These are phyloP conservation scores for Paramuricea clavata DNA, from an alignment of 92 coral and sea anemone genomes.

Conservation along the genomic window DNA sequence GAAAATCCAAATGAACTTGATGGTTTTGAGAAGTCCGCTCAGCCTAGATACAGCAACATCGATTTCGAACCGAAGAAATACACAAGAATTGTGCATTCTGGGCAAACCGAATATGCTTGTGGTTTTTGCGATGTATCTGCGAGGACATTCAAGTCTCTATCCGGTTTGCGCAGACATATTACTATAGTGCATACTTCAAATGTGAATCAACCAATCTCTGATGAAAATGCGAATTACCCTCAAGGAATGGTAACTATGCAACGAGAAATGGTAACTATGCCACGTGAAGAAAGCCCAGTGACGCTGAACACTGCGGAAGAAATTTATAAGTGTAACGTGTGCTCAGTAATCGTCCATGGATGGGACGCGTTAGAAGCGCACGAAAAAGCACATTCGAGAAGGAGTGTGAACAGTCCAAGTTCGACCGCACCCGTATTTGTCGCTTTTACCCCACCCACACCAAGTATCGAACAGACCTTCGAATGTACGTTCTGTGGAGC, in stretches of 20 bases:
- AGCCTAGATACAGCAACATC: neutral
- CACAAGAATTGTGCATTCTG: neutral
- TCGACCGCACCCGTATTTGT: neutral
- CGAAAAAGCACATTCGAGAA: neutral
- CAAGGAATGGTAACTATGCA: too few species aligned
- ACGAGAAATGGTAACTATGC: neutral
- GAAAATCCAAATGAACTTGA: neutral
- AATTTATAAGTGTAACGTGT: neutral
- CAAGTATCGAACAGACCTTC: neutral
- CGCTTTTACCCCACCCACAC: neutral
- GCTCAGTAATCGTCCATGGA: conserved; percentile 11
- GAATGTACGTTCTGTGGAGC: neutral
- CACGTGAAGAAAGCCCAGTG: neutral
- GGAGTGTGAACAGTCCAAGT: neutral
- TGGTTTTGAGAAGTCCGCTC: neutral
- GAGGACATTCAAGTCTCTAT: conserved; percentile 3
- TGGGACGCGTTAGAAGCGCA: neutral
- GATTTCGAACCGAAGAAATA: neutral
- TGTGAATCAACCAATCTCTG: neutral
- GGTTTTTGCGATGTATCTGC: neutral
- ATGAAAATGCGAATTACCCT: too few species aligned
- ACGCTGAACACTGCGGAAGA: neutral
- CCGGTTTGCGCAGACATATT: conserved; percentile 12
- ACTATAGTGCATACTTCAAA: neutral
- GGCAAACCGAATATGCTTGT: neutral